Percentiles rank a stretch among this genome's conserved stretches.
Evolutionary conservation across 2,113 vertebrate genomes (phyloP).

Genomic region (Oreotrochilus melanogaster): DNA sequence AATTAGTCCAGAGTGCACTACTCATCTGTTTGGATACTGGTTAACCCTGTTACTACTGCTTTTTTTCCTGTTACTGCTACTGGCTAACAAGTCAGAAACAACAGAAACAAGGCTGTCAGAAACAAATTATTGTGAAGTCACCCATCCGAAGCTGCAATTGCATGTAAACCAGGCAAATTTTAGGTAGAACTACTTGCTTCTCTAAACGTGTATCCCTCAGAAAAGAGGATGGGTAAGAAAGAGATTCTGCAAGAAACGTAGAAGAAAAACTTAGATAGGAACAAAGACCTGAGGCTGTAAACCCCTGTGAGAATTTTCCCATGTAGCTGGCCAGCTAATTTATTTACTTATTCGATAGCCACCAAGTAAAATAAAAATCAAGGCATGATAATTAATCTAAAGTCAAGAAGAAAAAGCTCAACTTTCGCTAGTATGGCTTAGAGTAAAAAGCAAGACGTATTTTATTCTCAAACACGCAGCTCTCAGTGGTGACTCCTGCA

Average conservation of each 20-base stretch:
- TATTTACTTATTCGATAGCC: neutral
- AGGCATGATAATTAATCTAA: neutral
- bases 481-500: neutral
- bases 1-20: neutral
- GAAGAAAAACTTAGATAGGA: neutral
- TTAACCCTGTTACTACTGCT: neutral
- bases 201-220: neutral
- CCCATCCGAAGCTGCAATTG: neutral
- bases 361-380: conserved; percentile 8
- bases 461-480: neutral
- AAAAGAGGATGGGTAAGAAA: neutral
- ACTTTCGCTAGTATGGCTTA: neutral
- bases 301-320: neutral
- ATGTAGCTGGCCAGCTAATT: neutral
- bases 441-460: neutral
- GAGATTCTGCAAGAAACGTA: neutral
- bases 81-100: neutral
- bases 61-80: neutral
- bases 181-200: neutral
- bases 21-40: neutral
- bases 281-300: neutral
- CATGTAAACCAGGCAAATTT: neutral
- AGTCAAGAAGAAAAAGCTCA: neutral
- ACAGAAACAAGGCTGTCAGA: neutral
- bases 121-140: neutral